Evolutionary conservation across 2,888 invertebrate species (phyloP).

Genomic region (Zygothrica quintamaculata): DNA sequence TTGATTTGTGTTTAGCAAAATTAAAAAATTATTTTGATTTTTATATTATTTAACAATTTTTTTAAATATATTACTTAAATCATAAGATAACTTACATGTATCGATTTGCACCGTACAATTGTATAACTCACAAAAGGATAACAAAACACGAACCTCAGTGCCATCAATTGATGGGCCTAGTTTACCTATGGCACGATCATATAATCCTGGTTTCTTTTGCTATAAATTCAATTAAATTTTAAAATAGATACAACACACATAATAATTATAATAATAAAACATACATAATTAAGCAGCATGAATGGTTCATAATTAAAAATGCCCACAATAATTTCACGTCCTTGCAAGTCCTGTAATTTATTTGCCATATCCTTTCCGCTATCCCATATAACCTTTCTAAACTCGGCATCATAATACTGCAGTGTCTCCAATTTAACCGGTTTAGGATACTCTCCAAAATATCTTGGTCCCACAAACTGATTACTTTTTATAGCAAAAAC

Average conservation of each 20-base stretch:
- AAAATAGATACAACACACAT: neutral
- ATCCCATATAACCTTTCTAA: conserved; percentile 27
- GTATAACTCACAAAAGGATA: conserved; percentile 82
- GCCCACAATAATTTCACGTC: conserved; percentile 75
- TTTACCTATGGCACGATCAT: conserved; percentile 55
- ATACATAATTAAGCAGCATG: conserved; percentile 70
- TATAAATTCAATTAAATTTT: neutral
- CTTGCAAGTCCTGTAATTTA: conserved; percentile 73
- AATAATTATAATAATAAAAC: conserved; percentile 3
- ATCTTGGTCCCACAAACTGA: conserved; percentile 72
- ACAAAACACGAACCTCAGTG: conserved; percentile 84
- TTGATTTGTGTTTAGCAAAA: too few relatives aligned
- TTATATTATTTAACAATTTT: too few relatives aligned
- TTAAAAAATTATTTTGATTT: too few relatives aligned
- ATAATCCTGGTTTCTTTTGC: conserved; percentile 52
- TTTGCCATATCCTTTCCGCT: conserved; percentile 15
- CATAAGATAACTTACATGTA: conserved; percentile 63
- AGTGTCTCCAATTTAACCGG: conserved; percentile 54
- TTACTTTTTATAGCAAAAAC: conserved; percentile 76
- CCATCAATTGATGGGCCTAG: conserved; percentile 85
- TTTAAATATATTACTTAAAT: too few relatives aligned
- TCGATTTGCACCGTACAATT: conserved; percentile 85
- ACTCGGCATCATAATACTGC: conserved; percentile 59
- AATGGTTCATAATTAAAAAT: conserved; percentile 81
- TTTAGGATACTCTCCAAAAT: conserved; percentile 35